Percentiles rank a stretch among this genome's conserved stretches.
These are phyloP conservation scores for Synanthedon vespiformis DNA, from an alignment of 2,888 invertebrate genomes.

Conservation along the genomic window DNA sequence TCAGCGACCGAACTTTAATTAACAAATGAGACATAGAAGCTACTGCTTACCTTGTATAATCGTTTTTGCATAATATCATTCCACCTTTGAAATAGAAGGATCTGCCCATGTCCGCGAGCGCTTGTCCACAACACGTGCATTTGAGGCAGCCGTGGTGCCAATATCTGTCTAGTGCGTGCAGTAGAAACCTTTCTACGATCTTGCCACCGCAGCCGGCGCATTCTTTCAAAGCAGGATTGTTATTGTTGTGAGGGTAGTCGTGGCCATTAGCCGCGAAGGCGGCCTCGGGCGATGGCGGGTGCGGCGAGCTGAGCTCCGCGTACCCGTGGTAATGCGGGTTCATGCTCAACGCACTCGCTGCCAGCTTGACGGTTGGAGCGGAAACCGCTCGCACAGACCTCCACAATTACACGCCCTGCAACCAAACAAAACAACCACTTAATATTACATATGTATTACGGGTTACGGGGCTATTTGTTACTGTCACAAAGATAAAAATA, in stretches of 20 bases:
- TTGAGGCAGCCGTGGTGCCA: slow-evolving; percentile 97
- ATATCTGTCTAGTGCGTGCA: slow-evolving; percentile 93
- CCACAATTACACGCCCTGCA: slow-evolving; percentile 66
- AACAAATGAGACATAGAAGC: no score
- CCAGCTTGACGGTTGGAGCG: slow-evolving; percentile 84
- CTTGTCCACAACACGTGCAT: slow-evolving; percentile 90
- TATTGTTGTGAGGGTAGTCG: slow-evolving; percentile 73
- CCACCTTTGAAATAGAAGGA: slow-evolving; percentile 94
- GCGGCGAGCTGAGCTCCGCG: slow-evolving; percentile 83
- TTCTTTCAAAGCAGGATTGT: slow-evolving; percentile 75
- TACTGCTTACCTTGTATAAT: slow-evolving; percentile 88
- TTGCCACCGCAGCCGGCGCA: slow-evolving; percentile 94
- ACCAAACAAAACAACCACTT: slow-evolving; percentile 16
- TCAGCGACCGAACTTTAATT: no score
- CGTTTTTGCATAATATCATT: slow-evolving; percentile 95
- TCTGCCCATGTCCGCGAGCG: slow-evolving; percentile 89
- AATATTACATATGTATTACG: background rate
- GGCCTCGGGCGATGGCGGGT: slow-evolving; percentile 81
- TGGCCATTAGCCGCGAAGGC: slow-evolving; percentile 74
- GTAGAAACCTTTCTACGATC: slow-evolving; percentile 91
- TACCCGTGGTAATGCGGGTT: slow-evolving; percentile 92
- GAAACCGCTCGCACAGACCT: slow-evolving; percentile 59
- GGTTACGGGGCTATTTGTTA: background rate
- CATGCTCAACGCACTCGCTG: slow-evolving; percentile 88
- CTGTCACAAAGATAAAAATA: background rate